Percentiles rank a stretch among this genome's conserved stretches.
These are phyloP conservation scores for Megalops cyprinoides DNA, from an alignment of 2,797 vertebrate genomes.

Conservation along the genomic window DNA sequence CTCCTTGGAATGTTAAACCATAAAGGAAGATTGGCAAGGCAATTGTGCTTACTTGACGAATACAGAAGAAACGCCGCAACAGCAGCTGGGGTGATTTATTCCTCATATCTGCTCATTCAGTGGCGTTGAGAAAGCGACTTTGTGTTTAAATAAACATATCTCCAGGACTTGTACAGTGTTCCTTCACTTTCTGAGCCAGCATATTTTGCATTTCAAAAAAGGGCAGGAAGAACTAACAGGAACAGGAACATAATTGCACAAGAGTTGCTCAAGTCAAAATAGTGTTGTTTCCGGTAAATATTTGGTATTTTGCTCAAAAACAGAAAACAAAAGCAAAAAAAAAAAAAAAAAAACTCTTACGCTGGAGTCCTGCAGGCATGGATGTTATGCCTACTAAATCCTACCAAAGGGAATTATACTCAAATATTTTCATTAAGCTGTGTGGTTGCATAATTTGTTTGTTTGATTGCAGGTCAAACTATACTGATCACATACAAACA, in stretches of 20 bases:
- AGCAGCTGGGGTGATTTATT: not conserved
- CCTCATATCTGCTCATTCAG: not conserved
- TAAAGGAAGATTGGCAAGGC: not conserved
- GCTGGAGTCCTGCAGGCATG: too few relatives aligned
- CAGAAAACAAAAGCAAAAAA: too few relatives aligned
- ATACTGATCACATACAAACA: too few relatives aligned
- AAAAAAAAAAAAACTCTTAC: too few relatives aligned
- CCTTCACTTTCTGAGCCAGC: not conserved
- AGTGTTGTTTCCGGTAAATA: not conserved
- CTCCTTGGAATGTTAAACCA: not conserved
- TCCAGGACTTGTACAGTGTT: not conserved
- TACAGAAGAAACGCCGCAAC: too few relatives aligned
- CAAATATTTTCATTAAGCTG: too few relatives aligned
- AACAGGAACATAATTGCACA: not conserved
- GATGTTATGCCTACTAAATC: too few relatives aligned
- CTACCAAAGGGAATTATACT: too few relatives aligned
- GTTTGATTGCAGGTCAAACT: too few relatives aligned
- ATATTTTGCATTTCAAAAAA: constrained; percentile 11
- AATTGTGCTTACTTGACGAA: not conserved
- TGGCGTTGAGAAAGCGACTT: not conserved
- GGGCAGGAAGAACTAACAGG: not conserved
- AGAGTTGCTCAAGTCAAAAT: not conserved
- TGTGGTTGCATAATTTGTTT: too few relatives aligned
- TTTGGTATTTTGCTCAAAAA: too few relatives aligned
- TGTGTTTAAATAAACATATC: not conserved